A percentile compares a stretch with the other conserved stretches of the same genome.
These are phyloP conservation scores for Sogatella furcifera DNA, from an alignment of 1,140 invertebrate genomes.

Conservation along the genomic window DNA sequence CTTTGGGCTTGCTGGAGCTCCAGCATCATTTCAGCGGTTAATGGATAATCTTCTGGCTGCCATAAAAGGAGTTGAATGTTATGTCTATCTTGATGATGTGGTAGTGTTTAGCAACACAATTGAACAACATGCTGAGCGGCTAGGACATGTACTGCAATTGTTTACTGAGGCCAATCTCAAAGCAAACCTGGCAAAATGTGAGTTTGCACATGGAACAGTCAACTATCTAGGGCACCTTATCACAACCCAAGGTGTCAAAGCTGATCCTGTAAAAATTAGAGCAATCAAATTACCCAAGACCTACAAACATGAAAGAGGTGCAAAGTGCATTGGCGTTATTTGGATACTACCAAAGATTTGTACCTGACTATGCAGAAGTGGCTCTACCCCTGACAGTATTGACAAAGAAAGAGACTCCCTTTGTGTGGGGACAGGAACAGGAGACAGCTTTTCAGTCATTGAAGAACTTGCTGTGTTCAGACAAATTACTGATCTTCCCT, in stretches of 20 bases:
- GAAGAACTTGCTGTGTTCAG: conserved; percentile 29
- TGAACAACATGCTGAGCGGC: conserved; percentile 23
- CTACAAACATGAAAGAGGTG: conserved; percentile 27
- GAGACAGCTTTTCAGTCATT: conserved; percentile 26
- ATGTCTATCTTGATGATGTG: conserved; percentile 36
- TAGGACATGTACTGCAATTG: too few relatives aligned
- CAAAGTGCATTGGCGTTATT: too few relatives aligned
- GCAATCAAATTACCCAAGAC: conserved; percentile 31
- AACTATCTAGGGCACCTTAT: too few relatives aligned
- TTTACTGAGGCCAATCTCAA: too few relatives aligned
- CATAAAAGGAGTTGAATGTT: conserved; percentile 15
- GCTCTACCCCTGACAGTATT: conserved; percentile 29
- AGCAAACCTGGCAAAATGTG: too few relatives aligned
- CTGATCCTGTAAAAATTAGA: conserved; percentile 32
- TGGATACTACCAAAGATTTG: conserved; percentile 32
- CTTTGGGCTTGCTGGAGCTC: conserved; percentile 18
- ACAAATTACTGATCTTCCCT: conserved; percentile 27
- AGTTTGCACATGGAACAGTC: too few relatives aligned
- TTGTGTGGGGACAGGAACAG: background rate
- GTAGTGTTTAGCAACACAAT: conserved; percentile 29
- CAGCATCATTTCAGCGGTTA: conserved; percentile 15
- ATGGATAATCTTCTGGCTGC: conserved; percentile 30
- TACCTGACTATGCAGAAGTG: conserved; percentile 28
- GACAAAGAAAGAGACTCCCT: conserved; percentile 24
- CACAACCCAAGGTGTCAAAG: conserved; percentile 29